A percentile compares a stretch with the other conserved stretches of the same genome.
Evolutionary conservation across 2,888 invertebrate species (phyloP).

Genomic region (Ecliptopera silaceata): DNA sequence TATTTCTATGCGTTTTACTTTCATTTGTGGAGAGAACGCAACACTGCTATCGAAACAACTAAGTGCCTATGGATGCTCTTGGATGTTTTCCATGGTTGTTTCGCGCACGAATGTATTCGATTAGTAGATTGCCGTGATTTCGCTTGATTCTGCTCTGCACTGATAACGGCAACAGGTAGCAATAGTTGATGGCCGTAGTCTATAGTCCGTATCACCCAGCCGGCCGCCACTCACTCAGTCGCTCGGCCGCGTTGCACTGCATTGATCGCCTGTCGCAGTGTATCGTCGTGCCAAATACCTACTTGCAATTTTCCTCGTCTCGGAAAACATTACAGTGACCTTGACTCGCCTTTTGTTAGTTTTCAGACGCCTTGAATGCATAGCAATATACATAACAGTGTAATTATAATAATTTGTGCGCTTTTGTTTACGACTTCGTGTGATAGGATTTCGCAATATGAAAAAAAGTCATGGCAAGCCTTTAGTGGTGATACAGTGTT

Average conservation of each 20-base stretch:
- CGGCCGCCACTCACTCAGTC: constrained; percentile 40
- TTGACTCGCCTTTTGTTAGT: constrained; percentile 61
- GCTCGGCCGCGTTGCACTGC: constrained; percentile 48
- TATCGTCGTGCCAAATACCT: constrained; percentile 30
- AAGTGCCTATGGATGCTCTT: neutral
- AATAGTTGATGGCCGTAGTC: constrained; percentile 23
- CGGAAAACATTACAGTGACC: constrained; percentile 67
- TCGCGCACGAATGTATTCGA: constrained; percentile 24
- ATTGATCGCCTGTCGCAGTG: constrained; percentile 35
- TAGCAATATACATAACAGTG: constrained; percentile 30
- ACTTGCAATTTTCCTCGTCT: constrained; percentile 57
- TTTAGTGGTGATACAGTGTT: constrained; percentile 83
- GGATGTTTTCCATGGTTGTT: constrained; percentile 11
- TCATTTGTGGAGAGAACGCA: constrained; percentile 4
- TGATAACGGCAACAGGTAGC: constrained; percentile 61
- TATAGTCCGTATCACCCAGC: constrained; percentile 12
- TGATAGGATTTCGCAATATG: constrained; percentile 47
- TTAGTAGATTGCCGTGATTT: constrained; percentile 50
- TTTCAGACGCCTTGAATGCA: constrained; percentile 42
- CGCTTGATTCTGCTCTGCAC: constrained; percentile 64
- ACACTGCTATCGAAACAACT: neutral
- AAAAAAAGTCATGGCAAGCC: constrained; percentile 73
- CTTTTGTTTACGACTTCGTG: constrained; percentile 14
- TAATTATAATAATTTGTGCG: constrained; percentile 23
- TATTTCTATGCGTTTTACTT: constrained; percentile 11